Evolutionary conservation across 2,797 vertebrate species (phyloP).

Genomic region (Taenioides sp.): DNA sequence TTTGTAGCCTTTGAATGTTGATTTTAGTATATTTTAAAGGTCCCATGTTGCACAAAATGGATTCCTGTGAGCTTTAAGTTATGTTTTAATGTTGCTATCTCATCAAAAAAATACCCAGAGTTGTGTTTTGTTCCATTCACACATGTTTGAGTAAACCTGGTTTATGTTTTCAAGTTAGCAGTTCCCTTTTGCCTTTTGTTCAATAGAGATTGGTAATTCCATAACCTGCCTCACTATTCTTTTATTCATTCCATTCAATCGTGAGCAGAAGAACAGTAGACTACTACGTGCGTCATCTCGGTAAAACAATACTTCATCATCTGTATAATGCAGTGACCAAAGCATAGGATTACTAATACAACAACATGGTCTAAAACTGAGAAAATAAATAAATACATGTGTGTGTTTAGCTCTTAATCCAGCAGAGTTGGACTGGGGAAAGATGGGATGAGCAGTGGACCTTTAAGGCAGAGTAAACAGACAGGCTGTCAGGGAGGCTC

Average conservation of each 20-base stretch:
- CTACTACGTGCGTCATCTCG: conserved; percentile 19
- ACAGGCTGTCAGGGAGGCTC: conserved; percentile 49
- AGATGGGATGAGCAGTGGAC: conserved; percentile 50
- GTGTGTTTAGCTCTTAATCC: conserved; percentile 59
- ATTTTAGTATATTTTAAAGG: too few species aligned
- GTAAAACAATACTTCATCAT: conserved; percentile 30
- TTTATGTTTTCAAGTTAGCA: too few species aligned
- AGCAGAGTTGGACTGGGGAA: conserved; percentile 41
- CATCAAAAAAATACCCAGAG: too few species aligned
- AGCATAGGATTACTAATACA: conserved; percentile 43
- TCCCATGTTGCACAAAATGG: too few species aligned
- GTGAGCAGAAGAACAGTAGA: conserved; percentile 3
- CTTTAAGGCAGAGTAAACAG: conserved; percentile 59
- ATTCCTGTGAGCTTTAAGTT: too few species aligned
- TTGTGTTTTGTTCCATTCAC: too few species aligned
- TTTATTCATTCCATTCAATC: neutral
- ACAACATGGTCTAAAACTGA: conserved; percentile 37
- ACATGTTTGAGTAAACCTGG: too few species aligned
- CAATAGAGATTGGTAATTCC: too few species aligned
- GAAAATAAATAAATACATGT: conserved; percentile 44
- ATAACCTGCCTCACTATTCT: neutral
- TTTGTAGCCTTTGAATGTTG: too few species aligned
- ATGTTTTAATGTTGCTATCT: too few species aligned
- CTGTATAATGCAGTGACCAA: conserved; percentile 46
- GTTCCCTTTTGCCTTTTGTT: too few species aligned